These are phyloP conservation scores for Tetropium fuscum DNA, from an alignment of 2,888 invertebrate genomes.

Conservation along the genomic window DNA sequence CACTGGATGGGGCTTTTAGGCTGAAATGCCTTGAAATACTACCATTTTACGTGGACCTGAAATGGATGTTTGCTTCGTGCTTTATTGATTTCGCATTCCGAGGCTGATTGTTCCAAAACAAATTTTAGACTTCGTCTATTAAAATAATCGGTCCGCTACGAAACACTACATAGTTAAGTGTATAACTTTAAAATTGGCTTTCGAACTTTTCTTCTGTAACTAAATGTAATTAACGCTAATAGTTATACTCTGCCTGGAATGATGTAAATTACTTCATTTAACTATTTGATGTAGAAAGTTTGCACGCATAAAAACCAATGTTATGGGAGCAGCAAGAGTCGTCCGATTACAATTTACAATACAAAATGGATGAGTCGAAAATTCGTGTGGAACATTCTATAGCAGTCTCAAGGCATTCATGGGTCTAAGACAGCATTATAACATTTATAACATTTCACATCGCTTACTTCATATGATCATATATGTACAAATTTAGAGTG, in stretches of 20 bases:
- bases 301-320: neutral
- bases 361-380: neutral
- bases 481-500: too few relatives aligned
- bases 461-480: too few relatives aligned
- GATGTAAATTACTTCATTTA: slow-evolving; percentile 24
- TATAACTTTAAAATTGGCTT: slow-evolving; percentile 35
- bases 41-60: slow-evolving; percentile 59
- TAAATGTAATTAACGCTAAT: slow-evolving; percentile 39
- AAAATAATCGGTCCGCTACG: slow-evolving; percentile 38
- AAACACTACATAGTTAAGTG: slow-evolving; percentile 34
- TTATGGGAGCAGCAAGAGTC: neutral
- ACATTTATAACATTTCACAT: too few relatives aligned
- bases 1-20: slow-evolving; percentile 59
- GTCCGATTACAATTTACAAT: neutral
- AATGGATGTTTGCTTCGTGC: slow-evolving; percentile 54
- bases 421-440: too few relatives aligned
- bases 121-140: slow-evolving; percentile 43
- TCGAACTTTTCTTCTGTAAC: slow-evolving; percentile 39
- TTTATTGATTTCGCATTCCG: slow-evolving; percentile 58
- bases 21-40: slow-evolving; percentile 56
- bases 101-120: slow-evolving; percentile 44
- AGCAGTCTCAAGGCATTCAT: too few relatives aligned
- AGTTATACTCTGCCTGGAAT: slow-evolving; percentile 22
- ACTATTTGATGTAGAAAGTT: slow-evolving; percentile 20
- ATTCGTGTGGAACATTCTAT: too few relatives aligned